A percentile compares a stretch with the other conserved stretches of the same genome.
Conservation (phyloP, 2,888 invertebrate species). For the Apocheima hispidaria region DNA sequence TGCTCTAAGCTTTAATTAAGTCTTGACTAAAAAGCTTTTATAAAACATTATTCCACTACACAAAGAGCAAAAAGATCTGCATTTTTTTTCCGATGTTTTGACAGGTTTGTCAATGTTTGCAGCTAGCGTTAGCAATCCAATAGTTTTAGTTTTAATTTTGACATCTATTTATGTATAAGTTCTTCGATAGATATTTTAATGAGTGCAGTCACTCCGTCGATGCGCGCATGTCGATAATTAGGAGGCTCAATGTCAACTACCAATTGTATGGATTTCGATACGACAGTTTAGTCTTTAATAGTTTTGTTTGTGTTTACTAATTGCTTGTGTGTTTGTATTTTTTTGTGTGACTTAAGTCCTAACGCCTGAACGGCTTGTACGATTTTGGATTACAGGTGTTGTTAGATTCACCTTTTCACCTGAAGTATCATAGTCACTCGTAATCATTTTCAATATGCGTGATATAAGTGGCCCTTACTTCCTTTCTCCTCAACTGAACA, state of each 20-base stretch:
- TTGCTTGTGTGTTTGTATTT: slow-evolving; percentile 33
- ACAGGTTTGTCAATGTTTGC: no score
- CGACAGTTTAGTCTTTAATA: slow-evolving; percentile 48
- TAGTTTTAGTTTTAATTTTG: slow-evolving; percentile 19
- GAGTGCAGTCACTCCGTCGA: slow-evolving; percentile 53
- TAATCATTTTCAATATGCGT: not conserved
- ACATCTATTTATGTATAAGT: slow-evolving; percentile 33
- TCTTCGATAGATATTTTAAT: slow-evolving; percentile 71
- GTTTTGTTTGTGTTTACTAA: slow-evolving; percentile 46
- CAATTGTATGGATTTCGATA: slow-evolving; percentile 60
- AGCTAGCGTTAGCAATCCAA: not conserved
- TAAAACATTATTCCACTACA: no score
- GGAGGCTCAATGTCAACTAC: slow-evolving; percentile 70
- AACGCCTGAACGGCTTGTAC: not conserved
- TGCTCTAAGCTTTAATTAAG: no score
- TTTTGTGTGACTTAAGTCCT: no score
- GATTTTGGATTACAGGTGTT: not conserved
- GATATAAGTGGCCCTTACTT: not conserved
- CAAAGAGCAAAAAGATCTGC: no score
- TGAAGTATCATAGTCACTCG: no score
- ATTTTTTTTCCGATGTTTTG: no score
- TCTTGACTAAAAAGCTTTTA: not conserved
- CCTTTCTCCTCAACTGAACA: not conserved
- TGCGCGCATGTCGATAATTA: slow-evolving; percentile 68
- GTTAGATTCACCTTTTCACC: no score